Evolutionary conservation across 2,888 invertebrate genomes (phyloP), one percentile per base, ranked within the genome.

Genomic region (Balanococcus diminutus): DNA sequence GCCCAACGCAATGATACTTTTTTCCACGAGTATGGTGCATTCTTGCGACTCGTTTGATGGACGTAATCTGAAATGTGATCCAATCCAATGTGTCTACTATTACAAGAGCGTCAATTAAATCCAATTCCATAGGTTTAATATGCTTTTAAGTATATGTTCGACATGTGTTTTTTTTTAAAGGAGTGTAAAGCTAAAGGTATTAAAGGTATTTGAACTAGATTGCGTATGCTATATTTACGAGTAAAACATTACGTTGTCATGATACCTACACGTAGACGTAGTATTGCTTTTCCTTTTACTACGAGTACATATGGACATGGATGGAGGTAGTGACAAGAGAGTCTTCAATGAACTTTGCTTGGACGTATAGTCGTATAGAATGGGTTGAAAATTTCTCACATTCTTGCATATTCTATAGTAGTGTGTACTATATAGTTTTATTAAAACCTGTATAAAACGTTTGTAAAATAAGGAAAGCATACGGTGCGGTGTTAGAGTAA

Each of bases 21-120:
- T 75, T 75, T 31, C 32, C 75, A 31, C 11, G 3, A 28, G 32
- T 75, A 32, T 32, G 75, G 75, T 32, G 28, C 75, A 32, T 75
- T 75, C 32, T 75, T 75, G 9, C 0, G 32, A 75, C 75, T 75
- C 36, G 75, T 75, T 75, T 36, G 75, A 75, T 32, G 32, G 22
- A 75, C 32, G 75, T 36, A 75, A 75, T 75, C 32, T 32, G 8
- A 9, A n/a, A 75, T 75, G 75, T 75, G 32, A 32, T 75, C 19
- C 75, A n/a, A 32, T 75, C 19, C 75, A 75, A 28, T 72, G 31
- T 72, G 31, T 72, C 32, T 32, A 32, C 75, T 75, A 32, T 75
- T 75, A 75, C 75, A 75, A 75, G 75, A 75, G 75, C 36, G 75
- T 75, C 75, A 75, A 75, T 75, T 75, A 75, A 75, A 75, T 32